Evolutionary conservation across 2,797 vertebrate species (phyloP).

Genomic region (Lepus townsendii): DNA sequence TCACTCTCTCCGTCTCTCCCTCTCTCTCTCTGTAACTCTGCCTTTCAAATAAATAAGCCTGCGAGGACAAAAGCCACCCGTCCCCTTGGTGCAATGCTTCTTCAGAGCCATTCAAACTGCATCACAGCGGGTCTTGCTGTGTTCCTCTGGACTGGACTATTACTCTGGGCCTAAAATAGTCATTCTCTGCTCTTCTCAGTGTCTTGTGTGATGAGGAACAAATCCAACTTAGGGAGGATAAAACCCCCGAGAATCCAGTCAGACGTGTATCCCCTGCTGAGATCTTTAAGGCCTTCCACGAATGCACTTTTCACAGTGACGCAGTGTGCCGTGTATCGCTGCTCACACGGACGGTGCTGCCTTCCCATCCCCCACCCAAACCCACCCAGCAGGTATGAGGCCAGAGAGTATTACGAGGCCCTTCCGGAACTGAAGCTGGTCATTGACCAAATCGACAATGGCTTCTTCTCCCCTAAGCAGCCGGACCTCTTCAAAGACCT

Average conservation of each 20-base stretch:
- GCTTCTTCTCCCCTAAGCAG: constrained; percentile 94
- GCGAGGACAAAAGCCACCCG: not conserved
- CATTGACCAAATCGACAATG: constrained; percentile 94
- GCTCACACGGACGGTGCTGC: not conserved
- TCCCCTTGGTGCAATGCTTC: not conserved
- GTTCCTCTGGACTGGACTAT: not conserved
- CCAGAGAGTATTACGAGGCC: constrained; percentile 92
- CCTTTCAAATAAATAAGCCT: not conserved
- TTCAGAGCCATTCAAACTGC: not conserved
- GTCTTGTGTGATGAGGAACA: not conserved
- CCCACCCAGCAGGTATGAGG: constrained; percentile 91
- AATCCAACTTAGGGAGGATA: not conserved
- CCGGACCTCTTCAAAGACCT: constrained; percentile 95
- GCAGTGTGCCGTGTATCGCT: not conserved
- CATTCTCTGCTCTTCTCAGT: not conserved
- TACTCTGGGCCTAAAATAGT: constrained; percentile 1
- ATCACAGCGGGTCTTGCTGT: constrained; percentile 7
- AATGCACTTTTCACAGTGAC: not conserved
- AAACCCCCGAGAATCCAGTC: not conserved
- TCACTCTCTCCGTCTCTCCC: not conserved
- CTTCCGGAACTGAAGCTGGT: constrained; percentile 94
- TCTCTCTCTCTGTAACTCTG: too few species aligned
- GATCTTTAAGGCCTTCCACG: not conserved
- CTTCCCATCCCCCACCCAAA: not conserved
- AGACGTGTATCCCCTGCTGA: not conserved